phyloP scores from a whole-genome alignment of 1,140 invertebrate species.

The Sarcophaga peregrina region DNA sequence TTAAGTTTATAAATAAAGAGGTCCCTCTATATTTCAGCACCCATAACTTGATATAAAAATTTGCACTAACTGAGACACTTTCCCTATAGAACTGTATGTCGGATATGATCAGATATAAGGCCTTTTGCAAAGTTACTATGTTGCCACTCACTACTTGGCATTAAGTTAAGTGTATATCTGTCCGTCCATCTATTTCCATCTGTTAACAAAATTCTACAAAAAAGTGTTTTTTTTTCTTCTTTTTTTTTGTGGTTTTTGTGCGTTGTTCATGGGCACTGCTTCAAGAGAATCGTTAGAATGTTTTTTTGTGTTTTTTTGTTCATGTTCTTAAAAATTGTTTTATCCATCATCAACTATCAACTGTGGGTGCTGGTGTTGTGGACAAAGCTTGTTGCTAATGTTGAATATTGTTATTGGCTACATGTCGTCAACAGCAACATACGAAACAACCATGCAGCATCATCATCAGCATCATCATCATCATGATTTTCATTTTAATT shows the following conservation, averaged over 20 bases:
- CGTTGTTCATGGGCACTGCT: constrained; percentile 19
- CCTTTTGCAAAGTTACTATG: too few relatives aligned
- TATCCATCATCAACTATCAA: constrained; percentile 30
- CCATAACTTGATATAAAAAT: too few relatives aligned
- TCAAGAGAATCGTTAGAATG: constrained; percentile 29
- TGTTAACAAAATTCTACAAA: constrained; percentile 19
- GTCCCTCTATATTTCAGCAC: too few relatives aligned
- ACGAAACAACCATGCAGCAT: constrained; percentile 2
- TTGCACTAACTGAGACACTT: too few relatives aligned
- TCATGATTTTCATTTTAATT: constrained; percentile 1
- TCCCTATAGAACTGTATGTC: too few relatives aligned
- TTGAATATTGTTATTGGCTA: constrained; percentile 39
- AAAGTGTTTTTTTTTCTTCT: not conserved
- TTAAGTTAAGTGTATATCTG: not conserved
- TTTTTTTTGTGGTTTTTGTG: not conserved
- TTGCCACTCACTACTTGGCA: not conserved
- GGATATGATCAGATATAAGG: too few relatives aligned
- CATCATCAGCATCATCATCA: constrained; percentile 13
- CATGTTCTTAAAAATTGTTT: not conserved
- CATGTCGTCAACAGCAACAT: constrained; percentile 27
- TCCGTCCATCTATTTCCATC: not conserved
- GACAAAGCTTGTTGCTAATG: not conserved
- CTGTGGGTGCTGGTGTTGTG: constrained; percentile 20
- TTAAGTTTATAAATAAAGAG: too few relatives aligned
- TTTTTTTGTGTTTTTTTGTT: not conserved